Conservation (phyloP, 2,113 vertebrate genomes). For the Indicator indicator region DNA sequence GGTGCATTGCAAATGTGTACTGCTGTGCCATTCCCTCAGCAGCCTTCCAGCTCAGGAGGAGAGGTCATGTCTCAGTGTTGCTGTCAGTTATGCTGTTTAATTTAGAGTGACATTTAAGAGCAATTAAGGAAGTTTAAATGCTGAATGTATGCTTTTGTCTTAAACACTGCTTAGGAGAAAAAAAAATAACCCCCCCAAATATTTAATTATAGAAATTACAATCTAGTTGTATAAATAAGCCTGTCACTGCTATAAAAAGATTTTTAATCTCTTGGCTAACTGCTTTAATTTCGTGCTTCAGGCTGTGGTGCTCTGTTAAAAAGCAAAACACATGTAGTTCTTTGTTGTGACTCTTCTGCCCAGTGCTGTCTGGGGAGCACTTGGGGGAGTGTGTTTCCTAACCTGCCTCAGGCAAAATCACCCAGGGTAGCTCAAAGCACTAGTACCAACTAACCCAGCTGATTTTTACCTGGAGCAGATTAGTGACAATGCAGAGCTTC, state of each 20-base stretch:
- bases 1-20: neutral
- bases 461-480: neutral
- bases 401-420: neutral
- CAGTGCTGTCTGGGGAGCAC: neutral
- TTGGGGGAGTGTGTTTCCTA: neutral
- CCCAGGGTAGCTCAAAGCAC: neutral
- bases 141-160: neutral
- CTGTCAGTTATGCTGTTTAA: neutral
- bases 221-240: neutral
- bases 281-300: neutral
- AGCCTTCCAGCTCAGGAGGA: neutral
- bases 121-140: neutral
- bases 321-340: neutral
- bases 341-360: neutral
- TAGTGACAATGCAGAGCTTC: neutral
- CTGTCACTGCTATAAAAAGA: neutral
- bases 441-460: neutral
- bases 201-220: neutral
- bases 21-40: neutral
- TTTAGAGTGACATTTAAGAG: neutral
- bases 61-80: accelerated
- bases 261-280: neutral
- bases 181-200: neutral
- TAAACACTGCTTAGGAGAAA: neutral
- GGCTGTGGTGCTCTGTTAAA: neutral